These are phyloP conservation scores for Holothuria leucospilota DNA, from an alignment of 53 echinoderm and acorn worm genomes.

Conservation along the genomic window DNA sequence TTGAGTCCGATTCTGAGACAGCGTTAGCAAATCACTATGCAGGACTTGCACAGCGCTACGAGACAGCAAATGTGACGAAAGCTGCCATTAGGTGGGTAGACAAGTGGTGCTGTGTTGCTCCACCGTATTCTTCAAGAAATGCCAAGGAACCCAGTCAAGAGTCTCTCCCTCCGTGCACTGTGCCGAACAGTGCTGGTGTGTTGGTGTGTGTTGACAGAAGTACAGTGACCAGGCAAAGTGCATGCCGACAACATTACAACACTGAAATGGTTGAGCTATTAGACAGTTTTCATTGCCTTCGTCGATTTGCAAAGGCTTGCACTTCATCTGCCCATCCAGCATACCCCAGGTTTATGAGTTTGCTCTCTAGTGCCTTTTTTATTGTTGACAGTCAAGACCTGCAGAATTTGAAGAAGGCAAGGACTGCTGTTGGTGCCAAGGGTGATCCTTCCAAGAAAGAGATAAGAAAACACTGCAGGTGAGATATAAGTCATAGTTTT, in stretches of 20 bases:
- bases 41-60: constrained; percentile 27
- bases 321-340: constrained; percentile 37
- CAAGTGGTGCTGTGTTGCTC: constrained; percentile 39
- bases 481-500: neutral
- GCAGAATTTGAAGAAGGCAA: neutral
- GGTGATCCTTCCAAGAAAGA: no score
- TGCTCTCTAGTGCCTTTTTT: constrained; percentile 41
- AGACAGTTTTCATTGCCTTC: neutral
- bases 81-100: constrained; percentile 41
- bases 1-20: constrained; percentile 42
- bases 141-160: neutral
- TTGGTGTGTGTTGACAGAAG: neutral
- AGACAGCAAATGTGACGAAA: constrained; percentile 13
- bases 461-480: no score
- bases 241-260: constrained; percentile 11
- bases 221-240: neutral
- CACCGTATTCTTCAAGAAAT: neutral
- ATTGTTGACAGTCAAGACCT: constrained; percentile 27
- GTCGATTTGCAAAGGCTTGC: constrained; percentile 13
- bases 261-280: neutral
- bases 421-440: no score
- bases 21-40: constrained; percentile 22
- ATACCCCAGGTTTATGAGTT: constrained; percentile 18
- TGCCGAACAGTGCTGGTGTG: constrained; percentile 3
- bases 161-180: no score